These are phyloP conservation scores for Pluvialis apricaria DNA, from an alignment of 2,113 vertebrate species.

Conservation along the genomic window DNA sequence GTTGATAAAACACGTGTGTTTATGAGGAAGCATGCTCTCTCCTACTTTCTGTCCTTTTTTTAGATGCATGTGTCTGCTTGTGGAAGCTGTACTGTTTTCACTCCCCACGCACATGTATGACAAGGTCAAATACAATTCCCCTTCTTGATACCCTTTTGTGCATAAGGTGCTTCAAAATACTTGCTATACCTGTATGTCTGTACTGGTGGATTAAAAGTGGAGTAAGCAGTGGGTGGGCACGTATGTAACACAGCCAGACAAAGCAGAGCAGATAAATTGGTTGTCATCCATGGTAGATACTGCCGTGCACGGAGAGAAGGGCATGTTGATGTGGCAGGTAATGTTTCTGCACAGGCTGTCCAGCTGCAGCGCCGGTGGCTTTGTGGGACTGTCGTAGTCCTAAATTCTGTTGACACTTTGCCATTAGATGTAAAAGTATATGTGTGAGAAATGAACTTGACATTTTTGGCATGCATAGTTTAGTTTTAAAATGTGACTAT, in stretches of 20 bases:
- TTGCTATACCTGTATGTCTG: not conserved
- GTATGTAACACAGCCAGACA: rapidly evolving
- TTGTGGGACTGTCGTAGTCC: not conserved
- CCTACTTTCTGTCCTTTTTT: not conserved
- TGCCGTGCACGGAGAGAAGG: rapidly evolving
- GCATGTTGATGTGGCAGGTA: not conserved
- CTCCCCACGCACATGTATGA: rapidly evolving
- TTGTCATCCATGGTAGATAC: not conserved
- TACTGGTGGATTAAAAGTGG: not conserved
- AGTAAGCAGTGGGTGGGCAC: not conserved
- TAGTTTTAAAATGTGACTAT: not conserved
- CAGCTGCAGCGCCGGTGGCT: not conserved
- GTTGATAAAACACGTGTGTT: not conserved
- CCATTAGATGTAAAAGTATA: not conserved
- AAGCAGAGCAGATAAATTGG: not conserved
- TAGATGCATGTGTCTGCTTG: not conserved
- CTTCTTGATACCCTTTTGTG: not conserved
- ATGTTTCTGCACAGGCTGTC: not conserved
- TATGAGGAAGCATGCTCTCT: not conserved
- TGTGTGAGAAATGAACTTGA: not conserved
- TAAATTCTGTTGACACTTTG: not conserved
- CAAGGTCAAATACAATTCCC: not conserved
- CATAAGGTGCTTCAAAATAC: not conserved
- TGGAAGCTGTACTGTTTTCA: not conserved
- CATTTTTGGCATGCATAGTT: not conserved